Evolutionary conservation across 2,797 vertebrate genomes (phyloP).

Genomic region (Falco naumanni): DNA sequence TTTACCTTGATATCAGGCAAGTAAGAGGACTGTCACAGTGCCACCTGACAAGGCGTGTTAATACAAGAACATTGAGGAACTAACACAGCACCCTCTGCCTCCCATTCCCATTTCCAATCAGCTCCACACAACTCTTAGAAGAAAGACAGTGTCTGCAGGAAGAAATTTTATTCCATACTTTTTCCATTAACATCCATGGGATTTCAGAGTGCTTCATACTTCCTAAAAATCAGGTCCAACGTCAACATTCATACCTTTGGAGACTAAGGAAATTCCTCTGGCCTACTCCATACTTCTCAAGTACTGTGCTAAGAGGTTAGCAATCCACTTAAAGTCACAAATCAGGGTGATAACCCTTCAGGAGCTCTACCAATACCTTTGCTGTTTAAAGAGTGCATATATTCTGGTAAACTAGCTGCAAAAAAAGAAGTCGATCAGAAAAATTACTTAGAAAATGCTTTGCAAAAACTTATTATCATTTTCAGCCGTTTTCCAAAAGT

Average conservation of each 20-base stretch:
- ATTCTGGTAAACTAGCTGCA: not conserved
- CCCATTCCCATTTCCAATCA: not conserved
- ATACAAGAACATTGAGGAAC: not conserved
- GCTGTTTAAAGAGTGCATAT: not conserved
- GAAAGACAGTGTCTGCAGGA: not conserved
- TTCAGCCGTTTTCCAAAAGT: not conserved
- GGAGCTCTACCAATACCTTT: not conserved
- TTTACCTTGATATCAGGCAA: not conserved
- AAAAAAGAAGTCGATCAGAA: not conserved
- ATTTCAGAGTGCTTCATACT: not conserved
- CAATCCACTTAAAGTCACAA: not conserved
- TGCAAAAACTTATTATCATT: not conserved
- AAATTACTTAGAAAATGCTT: not conserved
- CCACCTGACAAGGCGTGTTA: not conserved
- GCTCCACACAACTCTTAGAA: not conserved
- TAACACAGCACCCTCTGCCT: not conserved
- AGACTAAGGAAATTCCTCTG: conserved; percentile 29
- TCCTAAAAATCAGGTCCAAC: conserved; percentile 38
- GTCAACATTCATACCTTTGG: conserved; percentile 32
- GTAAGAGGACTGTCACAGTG: not conserved
- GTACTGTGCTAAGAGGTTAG: not conserved
- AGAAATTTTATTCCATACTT: not conserved
- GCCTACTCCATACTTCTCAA: not conserved
- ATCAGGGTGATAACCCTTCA: not conserved
- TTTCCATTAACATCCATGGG: not conserved